phyloP scores from a whole-genome alignment of 2,113 vertebrate genomes.

The Mirza zaza region DNA sequence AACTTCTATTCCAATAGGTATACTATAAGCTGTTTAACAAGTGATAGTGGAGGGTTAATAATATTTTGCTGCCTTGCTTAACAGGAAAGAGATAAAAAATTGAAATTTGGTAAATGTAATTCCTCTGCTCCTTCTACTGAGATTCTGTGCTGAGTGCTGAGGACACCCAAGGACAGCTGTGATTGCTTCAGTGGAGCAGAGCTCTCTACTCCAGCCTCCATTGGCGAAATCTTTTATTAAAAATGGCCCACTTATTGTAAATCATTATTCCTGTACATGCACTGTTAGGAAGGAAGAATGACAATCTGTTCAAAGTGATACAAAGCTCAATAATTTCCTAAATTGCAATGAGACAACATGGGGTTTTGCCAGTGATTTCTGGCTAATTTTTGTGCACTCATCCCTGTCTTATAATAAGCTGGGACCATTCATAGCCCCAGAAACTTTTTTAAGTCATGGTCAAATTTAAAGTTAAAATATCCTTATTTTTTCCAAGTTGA shows the following conservation, averaged over 20 bases:
- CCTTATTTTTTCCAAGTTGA: neutral
- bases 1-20: neutral
- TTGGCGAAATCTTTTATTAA: conserved; percentile 76
- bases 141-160: conserved; percentile 41
- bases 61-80: conserved; percentile 61
- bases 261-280: conserved; percentile 78
- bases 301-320: conserved; percentile 48
- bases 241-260: conserved; percentile 32
- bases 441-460: neutral
- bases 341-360: conserved; percentile 36
- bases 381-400: neutral
- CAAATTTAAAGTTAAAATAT: neutral
- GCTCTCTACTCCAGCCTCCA: conserved; percentile 50
- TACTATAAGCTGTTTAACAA: conserved; percentile 17
- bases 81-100: conserved; percentile 69
- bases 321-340: conserved; percentile 61
- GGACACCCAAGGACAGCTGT: conserved; percentile 77
- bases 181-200: conserved; percentile 76
- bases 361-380: conserved; percentile 15
- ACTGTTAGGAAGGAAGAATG: conserved; percentile 71
- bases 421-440: neutral
- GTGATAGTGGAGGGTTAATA: conserved; percentile 50
- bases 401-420: neutral
- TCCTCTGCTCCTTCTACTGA: conserved; percentile 62
- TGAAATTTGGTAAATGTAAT: conserved; percentile 72